Base-by-base conservation (phyloP, 2,888 invertebrate genomes). In the Andrena dorsata region DNA sequence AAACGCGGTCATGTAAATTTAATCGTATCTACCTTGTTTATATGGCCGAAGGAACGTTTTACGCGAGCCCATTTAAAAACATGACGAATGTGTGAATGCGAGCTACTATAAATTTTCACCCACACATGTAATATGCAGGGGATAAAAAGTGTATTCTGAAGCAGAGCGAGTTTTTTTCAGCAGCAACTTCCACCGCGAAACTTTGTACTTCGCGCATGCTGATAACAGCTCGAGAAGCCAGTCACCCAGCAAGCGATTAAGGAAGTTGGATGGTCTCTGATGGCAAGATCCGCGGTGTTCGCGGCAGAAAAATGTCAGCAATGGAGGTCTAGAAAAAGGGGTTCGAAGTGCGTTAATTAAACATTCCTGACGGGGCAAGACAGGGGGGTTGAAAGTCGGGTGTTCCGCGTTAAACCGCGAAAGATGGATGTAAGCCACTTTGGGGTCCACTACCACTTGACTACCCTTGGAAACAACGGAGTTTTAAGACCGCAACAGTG, bases 271-370 rank as follows among this genome's bases (percentile, higher is more conserved):
- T 85, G 66, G 83, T 82, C 83, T 80, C 73, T 73, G 77, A 66
- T 65, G 80, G 75, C 53, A 75, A 77, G 61, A 71, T 77, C 78
- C 74, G 78, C 76, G 65, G 79, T 77, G 83, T 72, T 84, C 76
- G 70, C 68, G 72, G 83, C 70, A 65, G 84, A 89, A 86, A 85
- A 88, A 87, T 84, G 69, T 84, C 82, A 77, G 82, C 86, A 86
- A 86, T 83, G 86, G 80, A 75, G 80, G 83, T 69, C 78, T 75
- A 66, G 86, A 77, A 76, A 80, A 83, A 84, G 76, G 78, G 76
- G 72, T 77, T 74, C 83, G 83, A 84, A 84, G 87, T 82, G 88
- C 86, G 88, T 87, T 87, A 87, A 87, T 87, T 87, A 87, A 87
- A 87, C 88, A 87, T 86, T 87, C 86, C 80, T 83, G 79, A 77